phyloP scores from a whole-genome alignment of 2,797 vertebrate species.

The Enteromius treurensis region DNA sequence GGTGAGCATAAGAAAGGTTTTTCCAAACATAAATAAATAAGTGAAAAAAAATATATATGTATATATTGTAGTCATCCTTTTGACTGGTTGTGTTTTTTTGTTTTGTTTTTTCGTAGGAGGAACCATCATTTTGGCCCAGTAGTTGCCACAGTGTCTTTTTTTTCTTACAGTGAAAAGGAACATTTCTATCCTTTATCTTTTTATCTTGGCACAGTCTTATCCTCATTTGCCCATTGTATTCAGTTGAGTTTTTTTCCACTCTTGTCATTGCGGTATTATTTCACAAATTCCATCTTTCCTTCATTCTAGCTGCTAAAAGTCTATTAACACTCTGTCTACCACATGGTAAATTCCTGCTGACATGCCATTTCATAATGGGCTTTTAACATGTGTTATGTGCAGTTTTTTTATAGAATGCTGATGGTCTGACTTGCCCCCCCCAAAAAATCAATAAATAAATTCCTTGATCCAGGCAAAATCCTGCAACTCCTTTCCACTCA shows the following conservation, averaged over 20 bases:
- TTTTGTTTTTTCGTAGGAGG: not conserved
- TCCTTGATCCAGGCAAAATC: constrained; percentile 40
- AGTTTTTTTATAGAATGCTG: constrained; percentile 7
- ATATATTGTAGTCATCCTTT: not conserved
- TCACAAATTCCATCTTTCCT: not conserved
- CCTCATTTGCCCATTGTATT: not conserved
- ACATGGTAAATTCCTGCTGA: constrained; percentile 18
- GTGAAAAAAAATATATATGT: no score
- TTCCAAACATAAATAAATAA: not conserved
- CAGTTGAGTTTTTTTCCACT: not conserved
- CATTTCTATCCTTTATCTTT: not conserved
- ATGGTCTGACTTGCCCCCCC: not conserved
- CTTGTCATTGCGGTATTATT: not conserved
- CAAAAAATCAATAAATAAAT: not conserved
- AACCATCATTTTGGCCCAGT: not conserved
- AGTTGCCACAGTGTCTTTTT: not conserved
- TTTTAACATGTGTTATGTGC: constrained; percentile 8
- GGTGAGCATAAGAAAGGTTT: not conserved
- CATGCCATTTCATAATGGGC: not conserved
- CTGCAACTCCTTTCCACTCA: constrained; percentile 46
- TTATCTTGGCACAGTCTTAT: not conserved
- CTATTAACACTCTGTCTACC: not conserved
- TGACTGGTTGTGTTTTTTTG: not conserved
- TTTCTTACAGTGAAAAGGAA: not conserved
- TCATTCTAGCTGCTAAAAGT: constrained; percentile 8